These are phyloP conservation scores for Mylabris phalerata DNA, from an alignment of 1,140 invertebrate genomes.

Conservation along the genomic window DNA sequence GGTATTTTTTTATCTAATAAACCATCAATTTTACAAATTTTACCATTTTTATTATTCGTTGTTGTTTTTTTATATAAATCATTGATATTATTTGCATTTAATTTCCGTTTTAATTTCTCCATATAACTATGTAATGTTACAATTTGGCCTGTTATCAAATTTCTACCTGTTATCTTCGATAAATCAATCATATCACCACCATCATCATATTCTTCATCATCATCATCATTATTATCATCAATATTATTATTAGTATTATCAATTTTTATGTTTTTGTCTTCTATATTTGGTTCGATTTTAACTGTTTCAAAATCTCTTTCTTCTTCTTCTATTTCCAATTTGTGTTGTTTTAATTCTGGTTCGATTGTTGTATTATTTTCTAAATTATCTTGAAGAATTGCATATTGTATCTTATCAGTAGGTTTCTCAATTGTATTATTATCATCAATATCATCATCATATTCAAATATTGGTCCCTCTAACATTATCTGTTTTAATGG, in stretches of 20 bases:
- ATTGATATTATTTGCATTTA: not conserved
- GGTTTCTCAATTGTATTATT: not conserved
- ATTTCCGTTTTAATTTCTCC: conserved; percentile 18
- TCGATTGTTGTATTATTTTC: not conserved
- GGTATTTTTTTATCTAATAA: conserved; percentile 27
- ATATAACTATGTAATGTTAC: conserved; percentile 23
- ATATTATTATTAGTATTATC: no score
- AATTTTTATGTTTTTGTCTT: no score
- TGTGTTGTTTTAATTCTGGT: no score
- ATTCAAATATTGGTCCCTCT: conserved; percentile 13
- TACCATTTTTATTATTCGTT: not conserved
- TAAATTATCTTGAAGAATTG: conserved; percentile 17
- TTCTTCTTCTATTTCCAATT: no score
- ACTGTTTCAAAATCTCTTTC: no score
- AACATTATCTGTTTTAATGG: conserved; percentile 15
- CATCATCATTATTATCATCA: no score
- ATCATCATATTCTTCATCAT: not conserved
- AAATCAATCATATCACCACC: conserved; percentile 5
- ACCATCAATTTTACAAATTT: conserved; percentile 3
- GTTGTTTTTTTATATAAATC: not conserved
- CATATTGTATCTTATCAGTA: conserved; percentile 14
- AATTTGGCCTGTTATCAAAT: conserved; percentile 26
- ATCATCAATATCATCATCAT: conserved; percentile 1
- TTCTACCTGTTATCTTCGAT: conserved; percentile 21
- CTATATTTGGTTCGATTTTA: no score